A percentile compares a stretch with the other conserved stretches of the same genome.
Evolutionary conservation across 2,888 invertebrate genomes (phyloP).

Genomic region (Alcis repandata): DNA sequence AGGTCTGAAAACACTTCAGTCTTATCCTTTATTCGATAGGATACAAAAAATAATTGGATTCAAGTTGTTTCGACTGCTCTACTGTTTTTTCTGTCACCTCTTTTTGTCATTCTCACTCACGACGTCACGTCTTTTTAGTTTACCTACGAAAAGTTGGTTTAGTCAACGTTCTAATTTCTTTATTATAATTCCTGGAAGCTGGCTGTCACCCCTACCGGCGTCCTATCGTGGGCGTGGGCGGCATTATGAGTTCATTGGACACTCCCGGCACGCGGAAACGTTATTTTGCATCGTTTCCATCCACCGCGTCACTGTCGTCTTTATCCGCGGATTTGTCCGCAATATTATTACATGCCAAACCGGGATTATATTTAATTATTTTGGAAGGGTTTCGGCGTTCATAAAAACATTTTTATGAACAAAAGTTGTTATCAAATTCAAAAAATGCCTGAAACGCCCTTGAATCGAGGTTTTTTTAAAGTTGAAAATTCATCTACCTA

Average conservation of each 20-base stretch:
- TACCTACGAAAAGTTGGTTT: background rate
- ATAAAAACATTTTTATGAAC: background rate
- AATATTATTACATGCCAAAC: constrained; percentile 28
- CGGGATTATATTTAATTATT: constrained; percentile 3
- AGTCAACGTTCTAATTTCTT: constrained; percentile 12
- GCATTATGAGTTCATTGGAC: constrained; percentile 76
- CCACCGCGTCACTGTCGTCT: constrained; percentile 43
- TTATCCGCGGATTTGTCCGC: constrained; percentile 44
- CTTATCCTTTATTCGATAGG: background rate
- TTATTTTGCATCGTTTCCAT: constrained; percentile 53
- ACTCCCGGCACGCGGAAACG: constrained; percentile 79
- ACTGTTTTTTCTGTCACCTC: background rate
- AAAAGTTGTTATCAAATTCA: too few species aligned
- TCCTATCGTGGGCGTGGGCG: constrained; percentile 61
- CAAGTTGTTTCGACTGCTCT: background rate
- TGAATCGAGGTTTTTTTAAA: background rate
- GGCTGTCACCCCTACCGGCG: constrained; percentile 47
- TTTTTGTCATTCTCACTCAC: background rate
- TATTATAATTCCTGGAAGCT: constrained; percentile 37
- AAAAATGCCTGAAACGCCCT: too few species aligned
- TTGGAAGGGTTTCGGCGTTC: background rate
- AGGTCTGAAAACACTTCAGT: background rate
- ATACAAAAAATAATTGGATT: background rate
- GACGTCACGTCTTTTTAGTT: background rate
- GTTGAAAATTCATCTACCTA: background rate